Conservation (phyloP, 2,797 vertebrate species). For the Thamnophis elegans region DNA sequence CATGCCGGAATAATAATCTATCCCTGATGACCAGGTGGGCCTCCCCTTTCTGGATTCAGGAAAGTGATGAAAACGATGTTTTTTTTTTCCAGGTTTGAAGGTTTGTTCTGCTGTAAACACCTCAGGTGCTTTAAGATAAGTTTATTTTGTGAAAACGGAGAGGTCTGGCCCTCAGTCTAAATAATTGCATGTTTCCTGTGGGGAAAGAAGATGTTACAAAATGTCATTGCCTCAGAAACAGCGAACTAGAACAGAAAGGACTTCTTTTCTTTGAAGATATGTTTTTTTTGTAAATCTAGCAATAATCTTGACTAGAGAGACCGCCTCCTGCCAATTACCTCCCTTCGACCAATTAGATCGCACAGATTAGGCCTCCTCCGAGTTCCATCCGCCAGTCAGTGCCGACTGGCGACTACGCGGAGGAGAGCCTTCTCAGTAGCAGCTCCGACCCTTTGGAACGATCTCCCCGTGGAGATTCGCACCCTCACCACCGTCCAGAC, state of each 20-base stretch:
- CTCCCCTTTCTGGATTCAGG: background rate
- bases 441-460: too few relatives aligned
- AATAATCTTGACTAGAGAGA: background rate
- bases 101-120: background rate
- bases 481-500: too few relatives aligned
- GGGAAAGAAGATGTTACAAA: background rate
- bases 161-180: background rate
- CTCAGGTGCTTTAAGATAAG: background rate
- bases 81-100: background rate
- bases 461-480: too few relatives aligned
- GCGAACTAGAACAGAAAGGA: background rate
- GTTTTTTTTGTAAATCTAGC: background rate
- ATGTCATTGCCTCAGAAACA: background rate
- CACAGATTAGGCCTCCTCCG: too few relatives aligned
- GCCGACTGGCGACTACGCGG: too few relatives aligned
- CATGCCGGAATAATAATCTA: background rate
- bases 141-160: background rate
- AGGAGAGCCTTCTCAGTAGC: too few relatives aligned
- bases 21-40: background rate
- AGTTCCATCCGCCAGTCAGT: too few relatives aligned
- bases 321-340: too few relatives aligned
- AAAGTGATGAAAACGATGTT: background rate
- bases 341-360: too few relatives aligned
- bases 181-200: background rate
- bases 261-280: conserved; percentile 2